Conservation (phyloP, 2,797 vertebrate species). For the Cyprinodon diabolis region DNA sequence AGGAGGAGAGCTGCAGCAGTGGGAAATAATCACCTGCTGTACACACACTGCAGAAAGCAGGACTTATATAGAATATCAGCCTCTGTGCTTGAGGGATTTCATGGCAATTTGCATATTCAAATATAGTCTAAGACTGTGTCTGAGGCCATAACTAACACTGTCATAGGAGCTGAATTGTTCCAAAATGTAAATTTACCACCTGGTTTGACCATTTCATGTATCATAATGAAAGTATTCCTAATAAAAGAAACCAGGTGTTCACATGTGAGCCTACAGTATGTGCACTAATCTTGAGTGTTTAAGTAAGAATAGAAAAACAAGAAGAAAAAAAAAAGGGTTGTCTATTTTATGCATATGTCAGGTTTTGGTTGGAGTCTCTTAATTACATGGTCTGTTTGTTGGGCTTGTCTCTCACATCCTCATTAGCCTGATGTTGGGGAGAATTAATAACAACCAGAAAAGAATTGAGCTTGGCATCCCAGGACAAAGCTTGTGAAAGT, state of each 20-base stretch:
- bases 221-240: slow-evolving; percentile 42
- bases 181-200: slow-evolving; percentile 39
- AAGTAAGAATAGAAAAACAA: slow-evolving; percentile 35
- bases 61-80: slow-evolving; percentile 24
- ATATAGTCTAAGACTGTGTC: slow-evolving; percentile 7
- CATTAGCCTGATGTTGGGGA: slow-evolving; percentile 55
- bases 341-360: slow-evolving; percentile 33
- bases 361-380: slow-evolving; percentile 56
- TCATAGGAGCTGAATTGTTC: slow-evolving; percentile 31
- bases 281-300: slow-evolving; percentile 38
- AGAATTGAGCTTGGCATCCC: slow-evolving; percentile 61
- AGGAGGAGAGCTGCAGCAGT: slow-evolving; percentile 18
- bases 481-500: slow-evolving; percentile 54
- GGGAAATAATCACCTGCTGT: slow-evolving; percentile 9
- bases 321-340: neutral
- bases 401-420: slow-evolving; percentile 61
- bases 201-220: slow-evolving; percentile 30
- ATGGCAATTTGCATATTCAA: slow-evolving; percentile 35
- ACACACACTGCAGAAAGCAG: slow-evolving; percentile 17
- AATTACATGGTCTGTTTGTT: slow-evolving; percentile 75
- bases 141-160: slow-evolving; percentile 13
- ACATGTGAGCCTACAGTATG: slow-evolving; percentile 39
- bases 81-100: slow-evolving; percentile 23
- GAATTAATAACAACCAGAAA: slow-evolving; percentile 55
- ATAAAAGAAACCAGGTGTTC: slow-evolving; percentile 36